Percentiles rank a stretch among this genome's conserved stretches.
Conservation (phyloP, 37 sponge, comb jelly and placozoan genomes). For the Geodia barretti region DNA sequence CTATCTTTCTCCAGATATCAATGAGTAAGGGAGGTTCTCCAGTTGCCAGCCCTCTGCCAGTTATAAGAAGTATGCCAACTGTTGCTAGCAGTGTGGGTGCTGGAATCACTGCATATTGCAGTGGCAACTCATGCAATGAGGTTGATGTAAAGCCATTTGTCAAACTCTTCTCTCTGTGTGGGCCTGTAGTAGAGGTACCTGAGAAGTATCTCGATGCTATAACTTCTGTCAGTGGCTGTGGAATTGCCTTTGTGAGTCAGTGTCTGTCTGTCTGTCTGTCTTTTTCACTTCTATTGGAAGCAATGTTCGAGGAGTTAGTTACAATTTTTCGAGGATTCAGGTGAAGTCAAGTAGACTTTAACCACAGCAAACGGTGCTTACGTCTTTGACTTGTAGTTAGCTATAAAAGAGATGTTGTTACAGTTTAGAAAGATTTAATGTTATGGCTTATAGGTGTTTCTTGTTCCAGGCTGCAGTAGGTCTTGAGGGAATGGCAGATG, state of each 20-base stretch:
- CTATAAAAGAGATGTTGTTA: no score
- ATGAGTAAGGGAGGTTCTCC: constrained; percentile 51
- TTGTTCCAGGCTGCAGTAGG: constrained; percentile 61
- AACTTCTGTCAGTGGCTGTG: constrained; percentile 68
- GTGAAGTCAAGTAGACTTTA: no score
- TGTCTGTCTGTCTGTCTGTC: no score
- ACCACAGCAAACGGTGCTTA: no score
- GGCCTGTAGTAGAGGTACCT: constrained; percentile 54
- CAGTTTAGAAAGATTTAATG: no score
- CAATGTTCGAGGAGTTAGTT: no score
- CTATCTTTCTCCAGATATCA: constrained; percentile 32
- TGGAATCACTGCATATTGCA: constrained; percentile 45
- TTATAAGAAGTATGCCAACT: constrained; percentile 49
- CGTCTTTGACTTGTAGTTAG: no score
- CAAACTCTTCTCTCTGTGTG: constrained; percentile 36
- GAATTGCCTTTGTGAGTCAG: constrained; percentile 82
- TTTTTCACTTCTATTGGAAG: background rate
- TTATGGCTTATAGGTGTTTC: no score
- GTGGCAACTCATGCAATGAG: constrained; percentile 60
- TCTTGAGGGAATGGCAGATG: constrained; percentile 85
- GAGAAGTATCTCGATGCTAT: constrained; percentile 65
- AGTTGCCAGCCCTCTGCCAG: constrained; percentile 46
- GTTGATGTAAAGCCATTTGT: constrained; percentile 44
- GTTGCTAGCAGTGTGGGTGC: constrained; percentile 32
- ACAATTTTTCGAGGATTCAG: no score